phyloP scores from a whole-genome alignment of 1,140 invertebrate genomes.

The Nylanderia fulva region DNA sequence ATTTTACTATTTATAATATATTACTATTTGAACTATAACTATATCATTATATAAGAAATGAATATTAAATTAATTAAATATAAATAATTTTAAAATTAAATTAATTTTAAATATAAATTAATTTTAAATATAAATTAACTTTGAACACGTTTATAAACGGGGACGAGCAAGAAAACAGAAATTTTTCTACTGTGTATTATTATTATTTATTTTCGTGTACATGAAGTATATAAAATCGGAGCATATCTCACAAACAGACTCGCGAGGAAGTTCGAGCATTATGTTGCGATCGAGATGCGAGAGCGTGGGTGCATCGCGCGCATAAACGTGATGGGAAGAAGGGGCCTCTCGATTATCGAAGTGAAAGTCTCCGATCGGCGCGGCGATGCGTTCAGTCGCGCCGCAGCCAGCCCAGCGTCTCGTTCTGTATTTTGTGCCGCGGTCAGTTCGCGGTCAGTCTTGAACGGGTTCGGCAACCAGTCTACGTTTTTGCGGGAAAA shows the following conservation, averaged over 20 bases:
- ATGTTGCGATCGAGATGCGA: slow-evolving; percentile 58
- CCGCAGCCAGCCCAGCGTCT: slow-evolving; percentile 4
- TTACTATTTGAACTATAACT: too few relatives aligned
- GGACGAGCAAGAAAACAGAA: too few relatives aligned
- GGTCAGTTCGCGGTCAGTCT: background rate
- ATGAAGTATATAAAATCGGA: slow-evolving; percentile 5
- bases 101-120: too few relatives aligned
- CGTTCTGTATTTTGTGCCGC: background rate
- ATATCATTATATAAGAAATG: too few relatives aligned
- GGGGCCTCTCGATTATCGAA: slow-evolving; percentile 62
- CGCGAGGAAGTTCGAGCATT: slow-evolving; percentile 18
- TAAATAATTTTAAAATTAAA: too few relatives aligned
- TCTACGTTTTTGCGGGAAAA: slow-evolving; percentile 10
- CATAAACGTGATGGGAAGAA: slow-evolving; percentile 58
- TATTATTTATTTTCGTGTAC: background rate
- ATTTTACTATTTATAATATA: too few relatives aligned
- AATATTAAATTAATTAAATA: too few relatives aligned
- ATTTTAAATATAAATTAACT: too few relatives aligned
- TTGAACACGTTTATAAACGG: too few relatives aligned
- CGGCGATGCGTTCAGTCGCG: slow-evolving; percentile 53
- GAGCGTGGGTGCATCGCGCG: slow-evolving; percentile 65
- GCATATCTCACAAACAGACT: background rate
- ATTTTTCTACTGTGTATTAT: too few relatives aligned
- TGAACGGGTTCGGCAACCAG: background rate
- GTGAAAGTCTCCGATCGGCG: slow-evolving; percentile 68